Evolutionary conservation across 2,888 invertebrate species (phyloP).

Genomic region (Phymatocera aterrima): DNA sequence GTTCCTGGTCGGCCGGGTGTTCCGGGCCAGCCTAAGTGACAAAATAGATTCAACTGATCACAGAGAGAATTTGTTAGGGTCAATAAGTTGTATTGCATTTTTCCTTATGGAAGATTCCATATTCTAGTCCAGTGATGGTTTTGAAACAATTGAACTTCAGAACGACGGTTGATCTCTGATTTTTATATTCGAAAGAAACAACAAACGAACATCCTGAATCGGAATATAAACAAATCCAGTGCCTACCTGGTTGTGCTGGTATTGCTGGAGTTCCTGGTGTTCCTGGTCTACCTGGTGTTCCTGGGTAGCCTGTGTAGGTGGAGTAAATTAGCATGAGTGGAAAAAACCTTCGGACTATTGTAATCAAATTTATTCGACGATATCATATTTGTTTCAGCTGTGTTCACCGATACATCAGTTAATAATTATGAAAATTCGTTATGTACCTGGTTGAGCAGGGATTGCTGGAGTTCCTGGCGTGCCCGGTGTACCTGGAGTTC

Average conservation of each 20-base stretch:
- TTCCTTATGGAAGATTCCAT: neutral
- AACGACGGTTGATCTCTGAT: neutral
- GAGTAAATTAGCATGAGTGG: too few relatives aligned
- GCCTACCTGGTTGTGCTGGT: constrained; percentile 67
- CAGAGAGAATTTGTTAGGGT: too few relatives aligned
- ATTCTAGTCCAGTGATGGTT: neutral
- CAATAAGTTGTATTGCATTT: too few relatives aligned
- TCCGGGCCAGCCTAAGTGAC: constrained; percentile 55
- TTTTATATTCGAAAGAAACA: neutral
- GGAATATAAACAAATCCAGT: neutral
- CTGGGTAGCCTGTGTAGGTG: constrained; percentile 66
- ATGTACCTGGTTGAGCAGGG: constrained; percentile 53
- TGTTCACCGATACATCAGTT: too few relatives aligned
- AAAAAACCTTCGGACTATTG: too few relatives aligned
- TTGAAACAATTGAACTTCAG: neutral
- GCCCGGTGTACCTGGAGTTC: constrained; percentile 59
- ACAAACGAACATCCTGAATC: too few relatives aligned
- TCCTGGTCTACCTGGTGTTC: constrained; percentile 47
- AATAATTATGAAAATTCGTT: too few relatives aligned
- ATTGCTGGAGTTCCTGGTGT: constrained; percentile 55
- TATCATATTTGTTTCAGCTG: too few relatives aligned
- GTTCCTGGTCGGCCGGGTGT: constrained; percentile 58
- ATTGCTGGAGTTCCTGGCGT: constrained; percentile 61
- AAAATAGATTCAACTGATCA: too few relatives aligned
- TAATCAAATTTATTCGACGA: too few relatives aligned